Conservation (phyloP, 1,140 invertebrate genomes). For the Telenomus remus region DNA sequence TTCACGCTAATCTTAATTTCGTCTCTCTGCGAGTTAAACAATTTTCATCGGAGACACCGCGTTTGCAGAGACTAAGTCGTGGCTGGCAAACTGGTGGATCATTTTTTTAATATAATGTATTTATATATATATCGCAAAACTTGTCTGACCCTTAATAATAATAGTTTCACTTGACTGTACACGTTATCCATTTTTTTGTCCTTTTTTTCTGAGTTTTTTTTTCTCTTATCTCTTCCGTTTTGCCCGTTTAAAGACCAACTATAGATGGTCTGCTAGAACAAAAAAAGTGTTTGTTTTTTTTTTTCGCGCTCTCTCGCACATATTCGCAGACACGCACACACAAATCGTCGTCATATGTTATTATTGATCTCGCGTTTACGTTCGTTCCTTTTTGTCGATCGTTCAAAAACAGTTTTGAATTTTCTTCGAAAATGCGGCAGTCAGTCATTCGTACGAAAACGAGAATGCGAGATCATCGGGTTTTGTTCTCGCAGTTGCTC, state of each 20-base stretch:
- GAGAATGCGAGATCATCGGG: conserved; percentile 13
- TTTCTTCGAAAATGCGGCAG: conserved; percentile 19
- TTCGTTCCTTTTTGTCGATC: conserved; percentile 14
- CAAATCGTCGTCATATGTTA: conserved; percentile 47
- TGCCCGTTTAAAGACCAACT: conserved; percentile 73
- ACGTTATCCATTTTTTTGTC: conserved; percentile 54
- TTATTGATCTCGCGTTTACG: conserved; percentile 35
- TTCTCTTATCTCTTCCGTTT: too few relatives aligned
- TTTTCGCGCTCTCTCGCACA: conserved; percentile 66
- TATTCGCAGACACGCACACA: conserved; percentile 66
- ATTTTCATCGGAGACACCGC: conserved; percentile 51
- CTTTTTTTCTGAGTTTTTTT: conserved; percentile 30
- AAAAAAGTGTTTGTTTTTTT: too few relatives aligned
- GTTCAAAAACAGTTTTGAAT: conserved; percentile 19
- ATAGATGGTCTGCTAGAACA: conserved; percentile 70
- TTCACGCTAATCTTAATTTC: conserved; percentile 29
- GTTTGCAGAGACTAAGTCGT: conserved; percentile 56
- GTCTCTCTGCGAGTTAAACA: conserved; percentile 38
- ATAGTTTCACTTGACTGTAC: conserved; percentile 76
- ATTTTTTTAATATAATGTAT: conserved; percentile 1
- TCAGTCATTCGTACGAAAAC: conserved; percentile 26
- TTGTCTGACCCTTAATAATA: conserved; percentile 75
- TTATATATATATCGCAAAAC: conserved; percentile 54
- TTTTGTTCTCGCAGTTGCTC: conserved; percentile 5
- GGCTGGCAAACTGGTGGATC: conserved; percentile 40